Base-by-base conservation (phyloP, 1,140 invertebrate genomes). In the Hycleus cichorii region DNA sequence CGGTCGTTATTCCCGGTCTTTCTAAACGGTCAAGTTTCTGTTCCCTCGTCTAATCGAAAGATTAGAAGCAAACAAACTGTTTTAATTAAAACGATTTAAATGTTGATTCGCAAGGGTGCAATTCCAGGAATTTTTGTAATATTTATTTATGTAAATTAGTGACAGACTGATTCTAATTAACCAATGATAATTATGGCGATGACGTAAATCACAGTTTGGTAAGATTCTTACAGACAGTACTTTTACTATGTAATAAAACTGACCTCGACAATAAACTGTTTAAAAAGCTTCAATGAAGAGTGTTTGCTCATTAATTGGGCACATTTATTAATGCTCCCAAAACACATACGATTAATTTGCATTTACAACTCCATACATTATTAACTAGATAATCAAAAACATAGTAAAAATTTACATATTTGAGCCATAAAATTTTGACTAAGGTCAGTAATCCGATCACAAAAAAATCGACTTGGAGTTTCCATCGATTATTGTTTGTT, bases 191-290 rank as follows among this genome's bases (percentile, higher is more conserved):
- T 32, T 1, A 32, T 32, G 32, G 7, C 32, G 32, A 32, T 32
- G 7, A 7, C 7, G 32, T 32, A 32, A 32, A 4, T 32, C 4
- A 32, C 32, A 32, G 7, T 32, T 32, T 32, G 32, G 32, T 32
- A 3, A 7, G 4, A 32, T 32, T 32, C 32, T 32, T 2, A 7
- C 32, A 32, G 18, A 63, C 61, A 65, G 61, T 66, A 68, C 66
- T 70, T 72, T 72, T 72, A 71, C 70, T 69, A 69, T 67, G 67
- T 63, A 66, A 71, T 73, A 74, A 73, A 73, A 73, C 70, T 72
- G 71, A 73, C 71, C 71, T 73, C 65, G 60, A 66, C 59, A 68
- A 68, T 63, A 66, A 68, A 63, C 64, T 59, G 60, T 66, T 67
- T 66, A 67, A 68, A 69, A 68, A 64, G 68, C 54, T 49, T 66